phyloP scores from a whole-genome alignment of 2,888 invertebrate species.

The Eretmocerus hayati region DNA sequence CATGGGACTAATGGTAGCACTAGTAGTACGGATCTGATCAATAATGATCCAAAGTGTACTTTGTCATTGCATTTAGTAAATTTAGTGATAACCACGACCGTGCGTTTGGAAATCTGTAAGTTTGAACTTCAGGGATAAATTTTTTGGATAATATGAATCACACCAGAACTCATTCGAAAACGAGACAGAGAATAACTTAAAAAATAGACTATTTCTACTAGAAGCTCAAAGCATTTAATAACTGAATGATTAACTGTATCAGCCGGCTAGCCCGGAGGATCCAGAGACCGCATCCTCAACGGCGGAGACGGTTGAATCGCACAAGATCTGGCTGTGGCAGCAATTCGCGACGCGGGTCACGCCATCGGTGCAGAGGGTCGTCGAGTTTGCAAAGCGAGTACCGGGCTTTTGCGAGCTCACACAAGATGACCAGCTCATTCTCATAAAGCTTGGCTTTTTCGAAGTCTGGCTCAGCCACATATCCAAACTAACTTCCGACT shows the following conservation, averaged over 20 bases:
- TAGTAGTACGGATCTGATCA: no score
- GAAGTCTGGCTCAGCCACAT: slow-evolving; percentile 91
- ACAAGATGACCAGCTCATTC: slow-evolving; percentile 93
- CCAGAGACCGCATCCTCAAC: slow-evolving; percentile 55
- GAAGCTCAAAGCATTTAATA: no score
- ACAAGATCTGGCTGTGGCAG: slow-evolving; percentile 81
- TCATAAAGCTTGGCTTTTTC: slow-evolving; percentile 94
- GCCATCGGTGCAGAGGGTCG: slow-evolving; percentile 86
- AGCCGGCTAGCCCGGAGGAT: slow-evolving; percentile 44
- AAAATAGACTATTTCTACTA: no score
- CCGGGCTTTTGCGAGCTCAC: slow-evolving; percentile 86
- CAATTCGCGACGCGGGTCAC: slow-evolving; percentile 80
- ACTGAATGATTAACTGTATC: background rate
- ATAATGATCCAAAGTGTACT: no score
- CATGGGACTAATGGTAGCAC: no score
- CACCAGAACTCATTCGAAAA: no score
- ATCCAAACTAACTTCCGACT: slow-evolving; percentile 68
- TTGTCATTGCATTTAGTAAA: background rate
- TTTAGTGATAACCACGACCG: background rate
- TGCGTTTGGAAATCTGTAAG: no score
- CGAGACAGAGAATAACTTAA: no score
- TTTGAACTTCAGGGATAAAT: no score
- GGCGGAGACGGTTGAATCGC: slow-evolving; percentile 62
- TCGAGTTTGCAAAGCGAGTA: slow-evolving; percentile 92
- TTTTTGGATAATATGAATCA: no score